phyloP scores from a whole-genome alignment of 23 tunicate genomes.

The Ascidia mentula region DNA sequence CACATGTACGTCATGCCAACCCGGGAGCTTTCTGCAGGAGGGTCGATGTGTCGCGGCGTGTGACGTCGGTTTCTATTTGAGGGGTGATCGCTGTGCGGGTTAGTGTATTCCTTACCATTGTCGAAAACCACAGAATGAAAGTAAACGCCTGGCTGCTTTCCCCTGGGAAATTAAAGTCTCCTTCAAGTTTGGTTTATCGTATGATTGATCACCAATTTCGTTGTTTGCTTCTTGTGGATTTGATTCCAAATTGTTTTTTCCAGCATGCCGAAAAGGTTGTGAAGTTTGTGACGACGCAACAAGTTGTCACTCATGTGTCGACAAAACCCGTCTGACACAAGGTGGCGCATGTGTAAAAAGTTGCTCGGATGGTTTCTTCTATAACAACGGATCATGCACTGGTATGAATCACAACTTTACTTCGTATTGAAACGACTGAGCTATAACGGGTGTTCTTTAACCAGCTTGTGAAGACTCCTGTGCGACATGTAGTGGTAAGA shows the following conservation, averaged over 20 bases:
- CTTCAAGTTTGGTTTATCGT: no score
- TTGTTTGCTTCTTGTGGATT: no score
- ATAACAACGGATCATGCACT: constrained; percentile 38
- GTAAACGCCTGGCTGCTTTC: no score
- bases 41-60: constrained; percentile 72
- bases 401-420: constrained; percentile 15
- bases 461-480: constrained; percentile 74
- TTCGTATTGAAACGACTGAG: not conserved
- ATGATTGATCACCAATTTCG: no score
- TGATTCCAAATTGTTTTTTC: no score
- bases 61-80: constrained; percentile 36
- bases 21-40: constrained; percentile 49
- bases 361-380: constrained; percentile 62
- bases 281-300: constrained; percentile 30
- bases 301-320: constrained; percentile 51
- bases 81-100: constrained; percentile 39
- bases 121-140: not conserved
- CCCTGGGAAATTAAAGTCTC: no score
- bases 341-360: constrained; percentile 58
- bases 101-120: constrained; percentile 1
- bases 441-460: constrained; percentile 10
- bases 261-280: constrained; percentile 78
- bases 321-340: constrained; percentile 59
- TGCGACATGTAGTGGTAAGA: constrained; percentile 37
- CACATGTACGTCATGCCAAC: constrained; percentile 70